These are phyloP conservation scores for Drosophila mettleri DNA, from an alignment of 2,888 invertebrate species.

Conservation along the genomic window DNA sequence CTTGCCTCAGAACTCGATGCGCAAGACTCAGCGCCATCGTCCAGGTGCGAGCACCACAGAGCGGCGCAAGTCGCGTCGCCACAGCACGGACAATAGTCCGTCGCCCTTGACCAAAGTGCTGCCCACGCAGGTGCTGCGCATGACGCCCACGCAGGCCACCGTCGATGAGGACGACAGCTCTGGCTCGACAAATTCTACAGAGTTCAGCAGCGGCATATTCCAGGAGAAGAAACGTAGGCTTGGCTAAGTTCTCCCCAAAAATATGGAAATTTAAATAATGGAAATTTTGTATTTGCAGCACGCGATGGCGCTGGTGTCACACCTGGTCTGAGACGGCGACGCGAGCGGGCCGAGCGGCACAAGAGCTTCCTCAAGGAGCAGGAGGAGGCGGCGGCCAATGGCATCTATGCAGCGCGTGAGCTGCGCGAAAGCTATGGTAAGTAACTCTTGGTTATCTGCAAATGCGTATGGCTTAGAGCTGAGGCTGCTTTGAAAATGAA, in stretches of 20 bases:
- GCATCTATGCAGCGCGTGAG: conserved; percentile 77
- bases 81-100: conserved; percentile 90
- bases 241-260: rapidly evolving
- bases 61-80: conserved; percentile 91
- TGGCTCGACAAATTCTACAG: conserved; percentile 86
- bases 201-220: conserved; percentile 82
- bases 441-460: conserved; percentile 20
- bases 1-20: conserved; percentile 88
- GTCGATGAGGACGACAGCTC: conserved; percentile 85
- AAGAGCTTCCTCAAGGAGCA: conserved; percentile 94
- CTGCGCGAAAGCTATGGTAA: conserved; percentile 83
- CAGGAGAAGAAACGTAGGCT: conserved; percentile 81
- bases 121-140: conserved; percentile 77
- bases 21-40: conserved; percentile 90
- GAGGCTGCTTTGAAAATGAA: conserved; percentile 40
- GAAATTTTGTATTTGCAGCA: conserved; percentile 35
- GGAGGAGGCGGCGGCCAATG: conserved; percentile 87
- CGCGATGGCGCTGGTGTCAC: conserved; percentile 89
- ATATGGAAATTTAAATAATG: background rate
- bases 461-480: conserved; percentile 17
- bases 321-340: conserved; percentile 91
- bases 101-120: conserved; percentile 78
- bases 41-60: conserved; percentile 88
- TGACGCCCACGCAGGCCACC: conserved; percentile 81
- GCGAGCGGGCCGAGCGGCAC: conserved; percentile 94